These are phyloP conservation scores for Myotis pilosus DNA, from an alignment of 2,797 vertebrate species.

Conservation along the genomic window DNA sequence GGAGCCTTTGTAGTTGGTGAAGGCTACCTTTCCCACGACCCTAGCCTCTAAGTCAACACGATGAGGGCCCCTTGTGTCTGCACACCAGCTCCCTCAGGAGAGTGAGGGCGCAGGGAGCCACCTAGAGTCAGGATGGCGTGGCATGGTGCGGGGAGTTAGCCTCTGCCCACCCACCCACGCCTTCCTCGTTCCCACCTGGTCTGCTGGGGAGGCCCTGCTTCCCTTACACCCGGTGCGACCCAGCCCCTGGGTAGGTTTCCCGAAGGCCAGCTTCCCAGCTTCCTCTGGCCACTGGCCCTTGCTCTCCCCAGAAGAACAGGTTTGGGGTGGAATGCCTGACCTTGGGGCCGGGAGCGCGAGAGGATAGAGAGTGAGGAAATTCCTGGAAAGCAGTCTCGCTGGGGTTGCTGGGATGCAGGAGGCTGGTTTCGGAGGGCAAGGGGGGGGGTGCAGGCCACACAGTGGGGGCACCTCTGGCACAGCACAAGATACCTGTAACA, in stretches of 20 bases:
- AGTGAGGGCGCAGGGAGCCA: neutral
- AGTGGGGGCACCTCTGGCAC: accelerated
- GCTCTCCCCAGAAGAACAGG: neutral
- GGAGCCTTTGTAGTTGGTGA: neutral
- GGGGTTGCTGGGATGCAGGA: neutral
- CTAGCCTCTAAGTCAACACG: accelerated
- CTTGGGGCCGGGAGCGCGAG: no score
- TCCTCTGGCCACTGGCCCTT: neutral
- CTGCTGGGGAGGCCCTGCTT: neutral
- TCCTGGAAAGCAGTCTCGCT: no score
- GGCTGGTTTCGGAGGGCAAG: neutral
- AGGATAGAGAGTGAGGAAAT: neutral
- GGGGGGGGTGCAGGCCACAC: neutral
- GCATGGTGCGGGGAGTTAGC: no score
- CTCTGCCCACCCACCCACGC: neutral
- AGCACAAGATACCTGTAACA: neutral
- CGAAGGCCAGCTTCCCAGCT: neutral
- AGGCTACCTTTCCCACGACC: neutral
- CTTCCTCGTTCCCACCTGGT: neutral
- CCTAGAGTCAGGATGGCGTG: neutral
- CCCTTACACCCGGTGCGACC: neutral
- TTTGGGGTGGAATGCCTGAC: neutral
- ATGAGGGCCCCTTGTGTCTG: neutral
- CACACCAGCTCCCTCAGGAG: no score
- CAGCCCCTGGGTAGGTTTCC: neutral